Conservation (phyloP, 2,113 vertebrate species). For the Apistogramma diplotaenia region DNA sequence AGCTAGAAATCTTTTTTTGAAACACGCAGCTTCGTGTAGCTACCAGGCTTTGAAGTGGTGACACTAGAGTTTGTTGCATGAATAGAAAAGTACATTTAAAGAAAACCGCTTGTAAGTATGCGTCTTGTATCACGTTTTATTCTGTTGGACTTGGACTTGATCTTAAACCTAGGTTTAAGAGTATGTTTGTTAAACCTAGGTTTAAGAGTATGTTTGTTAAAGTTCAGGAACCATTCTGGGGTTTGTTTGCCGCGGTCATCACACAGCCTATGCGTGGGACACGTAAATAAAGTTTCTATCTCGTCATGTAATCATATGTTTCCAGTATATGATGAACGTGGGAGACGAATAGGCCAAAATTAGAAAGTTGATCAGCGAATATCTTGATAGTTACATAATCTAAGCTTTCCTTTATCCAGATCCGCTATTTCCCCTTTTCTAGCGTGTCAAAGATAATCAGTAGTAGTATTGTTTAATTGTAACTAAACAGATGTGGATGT, state of each 20-base stretch:
- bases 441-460: neutral
- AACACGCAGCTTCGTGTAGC: neutral
- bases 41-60: neutral
- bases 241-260: neutral
- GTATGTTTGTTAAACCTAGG: neutral
- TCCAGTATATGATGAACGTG: neutral
- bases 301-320: neutral
- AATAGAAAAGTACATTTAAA: neutral
- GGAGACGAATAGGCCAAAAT: neutral
- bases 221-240: neutral
- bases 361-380: neutral
- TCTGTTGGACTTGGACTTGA: neutral
- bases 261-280: neutral
- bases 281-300: neutral
- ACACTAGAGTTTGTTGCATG: neutral
- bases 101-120: neutral
- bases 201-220: neutral
- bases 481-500: neutral
- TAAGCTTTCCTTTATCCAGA: neutral
- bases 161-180: neutral
- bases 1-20: neutral
- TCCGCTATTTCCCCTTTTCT: neutral
- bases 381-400: neutral
- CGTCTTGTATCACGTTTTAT: neutral
- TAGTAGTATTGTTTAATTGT: neutral